Conservation (phyloP, 2,797 vertebrate genomes). For the Acanthiza pusilla region DNA sequence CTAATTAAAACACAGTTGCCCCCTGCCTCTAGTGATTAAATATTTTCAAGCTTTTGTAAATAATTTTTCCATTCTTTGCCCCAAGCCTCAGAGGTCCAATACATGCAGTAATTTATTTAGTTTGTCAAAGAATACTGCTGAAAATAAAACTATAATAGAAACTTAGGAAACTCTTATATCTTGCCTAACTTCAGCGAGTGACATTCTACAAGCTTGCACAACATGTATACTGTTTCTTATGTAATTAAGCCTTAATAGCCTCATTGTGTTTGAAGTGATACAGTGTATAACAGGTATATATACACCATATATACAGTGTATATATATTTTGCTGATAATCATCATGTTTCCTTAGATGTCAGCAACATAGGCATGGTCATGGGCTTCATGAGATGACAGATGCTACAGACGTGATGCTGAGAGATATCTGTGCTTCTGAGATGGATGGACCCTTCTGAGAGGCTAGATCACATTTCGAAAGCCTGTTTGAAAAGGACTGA, state of each 20-base stretch:
- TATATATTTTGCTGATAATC: slow-evolving; percentile 53
- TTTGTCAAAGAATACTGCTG: slow-evolving; percentile 77
- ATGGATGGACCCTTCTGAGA: background rate
- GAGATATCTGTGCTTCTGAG: background rate
- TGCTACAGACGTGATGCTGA: slow-evolving; percentile 29
- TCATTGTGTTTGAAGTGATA: slow-evolving; percentile 69
- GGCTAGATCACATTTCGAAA: background rate
- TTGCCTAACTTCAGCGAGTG: slow-evolving; percentile 67
- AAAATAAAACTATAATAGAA: slow-evolving; percentile 72
- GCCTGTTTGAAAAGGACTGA: background rate
- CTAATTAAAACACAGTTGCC: slow-evolving; percentile 97
- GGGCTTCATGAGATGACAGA: slow-evolving; percentile 61
- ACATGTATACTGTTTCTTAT: slow-evolving; percentile 66
- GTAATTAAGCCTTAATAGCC: slow-evolving; percentile 69
- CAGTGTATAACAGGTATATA: slow-evolving; percentile 18
- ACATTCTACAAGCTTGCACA: slow-evolving; percentile 69
- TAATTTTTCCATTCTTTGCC: slow-evolving; percentile 92
- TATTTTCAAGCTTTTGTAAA: slow-evolving; percentile 98
- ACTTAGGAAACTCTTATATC: slow-evolving; percentile 71
- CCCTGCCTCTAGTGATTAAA: slow-evolving; percentile 96
- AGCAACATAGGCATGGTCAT: slow-evolving; percentile 42
- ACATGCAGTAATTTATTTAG: slow-evolving; percentile 78
- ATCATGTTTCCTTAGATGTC: slow-evolving; percentile 66
- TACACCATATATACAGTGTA: too few species aligned
- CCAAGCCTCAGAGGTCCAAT: slow-evolving; percentile 84